A percentile compares a stretch with the other conserved stretches of the same genome.
Evolutionary conservation across 2,888 invertebrate genomes (phyloP).

Genomic region (Cerastis leucographa): DNA sequence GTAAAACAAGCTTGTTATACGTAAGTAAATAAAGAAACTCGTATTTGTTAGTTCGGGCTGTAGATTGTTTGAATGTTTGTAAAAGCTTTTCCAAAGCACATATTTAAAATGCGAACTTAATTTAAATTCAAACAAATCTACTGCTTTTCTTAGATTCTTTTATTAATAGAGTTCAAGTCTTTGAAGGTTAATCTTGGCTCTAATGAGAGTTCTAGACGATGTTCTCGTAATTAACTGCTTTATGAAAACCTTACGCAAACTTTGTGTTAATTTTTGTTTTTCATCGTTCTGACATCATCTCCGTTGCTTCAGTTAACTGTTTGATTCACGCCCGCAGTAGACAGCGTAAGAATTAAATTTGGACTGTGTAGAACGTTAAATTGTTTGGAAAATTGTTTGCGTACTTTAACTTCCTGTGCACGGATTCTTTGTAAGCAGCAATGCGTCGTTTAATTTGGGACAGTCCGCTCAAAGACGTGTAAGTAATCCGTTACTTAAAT

Average conservation of each 20-base stretch:
- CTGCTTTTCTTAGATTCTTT: slow-evolving; percentile 9
- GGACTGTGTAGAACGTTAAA: slow-evolving; percentile 66
- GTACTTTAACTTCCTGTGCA: slow-evolving; percentile 42
- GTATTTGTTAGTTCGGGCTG: slow-evolving; percentile 17
- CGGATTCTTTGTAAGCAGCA: slow-evolving; percentile 44
- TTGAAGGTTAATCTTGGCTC: slow-evolving; percentile 65
- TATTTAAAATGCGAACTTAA: slow-evolving; percentile 22
- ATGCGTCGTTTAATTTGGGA: slow-evolving; percentile 75
- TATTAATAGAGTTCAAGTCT: slow-evolving; percentile 26
- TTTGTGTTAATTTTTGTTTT: slow-evolving; percentile 79
- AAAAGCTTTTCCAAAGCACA: slow-evolving; percentile 19
- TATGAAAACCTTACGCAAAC: slow-evolving; percentile 73
- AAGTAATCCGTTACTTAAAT: slow-evolving; percentile 70
- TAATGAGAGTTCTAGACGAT: slow-evolving; percentile 65
- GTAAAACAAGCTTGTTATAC: slow-evolving; percentile 5
- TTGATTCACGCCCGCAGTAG: slow-evolving; percentile 78
- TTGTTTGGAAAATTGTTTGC: slow-evolving; percentile 54
- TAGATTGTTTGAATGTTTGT: slow-evolving; percentile 35
- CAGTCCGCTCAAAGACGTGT: slow-evolving; percentile 72
- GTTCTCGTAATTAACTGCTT: slow-evolving; percentile 73
- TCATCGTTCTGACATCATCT: slow-evolving; percentile 82
- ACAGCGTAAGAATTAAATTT: slow-evolving; percentile 75
- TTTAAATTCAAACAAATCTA: slow-evolving; percentile 32
- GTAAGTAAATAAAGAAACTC: slow-evolving; percentile 13
- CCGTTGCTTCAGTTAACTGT: slow-evolving; percentile 76